These are phyloP conservation scores for Sminthopsis crassicaudata DNA, from an alignment of 2,113 vertebrate genomes.

Conservation along the genomic window DNA sequence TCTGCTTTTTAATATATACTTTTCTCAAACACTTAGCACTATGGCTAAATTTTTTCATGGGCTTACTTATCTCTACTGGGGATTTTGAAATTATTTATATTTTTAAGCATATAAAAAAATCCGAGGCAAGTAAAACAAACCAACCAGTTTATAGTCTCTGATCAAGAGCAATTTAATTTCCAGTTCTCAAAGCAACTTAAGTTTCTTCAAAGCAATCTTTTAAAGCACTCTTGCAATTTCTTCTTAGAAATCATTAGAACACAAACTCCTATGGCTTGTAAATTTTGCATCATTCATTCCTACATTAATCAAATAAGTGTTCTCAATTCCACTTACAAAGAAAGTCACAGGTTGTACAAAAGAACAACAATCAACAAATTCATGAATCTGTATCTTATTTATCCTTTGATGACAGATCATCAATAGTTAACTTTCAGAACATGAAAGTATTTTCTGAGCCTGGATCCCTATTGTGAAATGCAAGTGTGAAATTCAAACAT, in stretches of 20 bases:
- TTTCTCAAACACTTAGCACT: neutral
- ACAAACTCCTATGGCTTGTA: neutral
- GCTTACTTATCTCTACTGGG: neutral
- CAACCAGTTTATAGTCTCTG: neutral
- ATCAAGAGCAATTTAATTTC: neutral
- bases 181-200: neutral
- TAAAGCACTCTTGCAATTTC: neutral
- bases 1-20: neutral
- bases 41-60: neutral
- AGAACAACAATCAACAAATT: neutral
- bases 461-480: neutral
- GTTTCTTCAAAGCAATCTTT: neutral
- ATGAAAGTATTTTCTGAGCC: neutral
- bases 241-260: neutral
- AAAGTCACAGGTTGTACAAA: neutral
- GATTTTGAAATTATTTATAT: neutral
- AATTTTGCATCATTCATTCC: neutral
- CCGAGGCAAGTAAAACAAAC: neutral
- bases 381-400: neutral
- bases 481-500: neutral
- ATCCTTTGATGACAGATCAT: neutral
- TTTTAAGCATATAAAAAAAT: neutral
- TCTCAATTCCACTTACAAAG: neutral
- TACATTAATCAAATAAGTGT: neutral
- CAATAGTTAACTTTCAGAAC: neutral